Evolutionary conservation across 2,113 vertebrate genomes (phyloP).

Genomic region (Microtus ochrogaster): DNA sequence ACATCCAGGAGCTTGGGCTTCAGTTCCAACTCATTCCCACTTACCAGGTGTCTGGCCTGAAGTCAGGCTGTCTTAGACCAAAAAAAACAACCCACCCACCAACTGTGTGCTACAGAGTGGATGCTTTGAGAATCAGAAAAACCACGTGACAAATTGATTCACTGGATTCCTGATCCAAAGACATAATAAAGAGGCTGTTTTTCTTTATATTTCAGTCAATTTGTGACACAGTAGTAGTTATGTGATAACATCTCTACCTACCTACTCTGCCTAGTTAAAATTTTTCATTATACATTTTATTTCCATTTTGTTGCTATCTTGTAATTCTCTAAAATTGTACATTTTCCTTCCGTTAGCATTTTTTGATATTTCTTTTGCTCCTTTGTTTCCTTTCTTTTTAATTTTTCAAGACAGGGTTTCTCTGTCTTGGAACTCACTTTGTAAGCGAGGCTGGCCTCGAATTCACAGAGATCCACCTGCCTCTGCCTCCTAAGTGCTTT

Average conservation of each 20-base stretch:
- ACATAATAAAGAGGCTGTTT: background rate
- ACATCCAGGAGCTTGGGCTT: background rate
- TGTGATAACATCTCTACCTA: background rate
- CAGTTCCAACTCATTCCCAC: background rate
- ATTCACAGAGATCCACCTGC: too few relatives aligned
- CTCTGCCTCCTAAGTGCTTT: too few relatives aligned
- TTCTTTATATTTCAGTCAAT: background rate
- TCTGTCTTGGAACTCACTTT: too few relatives aligned
- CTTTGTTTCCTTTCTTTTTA: too few relatives aligned
- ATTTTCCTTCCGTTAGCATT: background rate
- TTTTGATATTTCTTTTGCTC: too few relatives aligned
- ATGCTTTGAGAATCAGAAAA: background rate
- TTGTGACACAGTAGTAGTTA: background rate
- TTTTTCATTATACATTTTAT: background rate
- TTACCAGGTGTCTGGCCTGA: too few relatives aligned
- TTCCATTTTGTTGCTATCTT: background rate
- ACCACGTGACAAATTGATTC: background rate
- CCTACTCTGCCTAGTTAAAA: background rate
- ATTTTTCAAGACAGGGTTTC: too few relatives aligned
- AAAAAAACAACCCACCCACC: too few relatives aligned
- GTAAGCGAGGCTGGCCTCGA: too few relatives aligned
- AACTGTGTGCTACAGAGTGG: background rate
- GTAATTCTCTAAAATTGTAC: background rate
- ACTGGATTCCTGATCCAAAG: background rate
- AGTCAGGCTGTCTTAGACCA: background rate